phyloP scores from a whole-genome alignment of 92 coral and sea anemone genomes.

The Montipora capitata region DNA sequence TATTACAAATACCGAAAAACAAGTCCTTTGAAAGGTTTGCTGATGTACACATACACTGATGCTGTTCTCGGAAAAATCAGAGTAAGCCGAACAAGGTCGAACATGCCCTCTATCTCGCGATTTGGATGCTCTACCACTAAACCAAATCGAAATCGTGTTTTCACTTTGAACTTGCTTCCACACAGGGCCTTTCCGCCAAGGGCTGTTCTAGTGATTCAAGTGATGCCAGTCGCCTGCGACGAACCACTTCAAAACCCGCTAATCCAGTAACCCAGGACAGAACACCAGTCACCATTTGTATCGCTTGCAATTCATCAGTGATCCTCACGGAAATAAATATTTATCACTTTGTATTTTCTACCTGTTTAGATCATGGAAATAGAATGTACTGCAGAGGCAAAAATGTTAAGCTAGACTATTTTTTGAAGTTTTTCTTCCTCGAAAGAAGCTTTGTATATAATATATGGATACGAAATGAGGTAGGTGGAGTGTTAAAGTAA shows the following conservation, averaged over 20 bases:
- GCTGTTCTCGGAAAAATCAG: no score
- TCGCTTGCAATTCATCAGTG: constrained; percentile 23
- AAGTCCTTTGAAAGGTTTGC: no score
- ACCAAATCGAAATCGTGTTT: no score
- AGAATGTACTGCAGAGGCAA: constrained; percentile 31
- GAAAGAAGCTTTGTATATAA: background rate
- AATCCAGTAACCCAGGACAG: constrained; percentile 22
- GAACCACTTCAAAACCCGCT: constrained; percentile 47
- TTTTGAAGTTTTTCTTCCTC: background rate
- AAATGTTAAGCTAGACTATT: background rate
- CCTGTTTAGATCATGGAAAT: constrained; percentile 52
- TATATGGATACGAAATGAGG: constrained; percentile 56
- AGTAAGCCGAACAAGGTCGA: no score
- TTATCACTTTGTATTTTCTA: constrained; percentile 32
- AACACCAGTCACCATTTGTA: constrained; percentile 43
- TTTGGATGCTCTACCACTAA: no score
- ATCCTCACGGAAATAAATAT: constrained; percentile 55
- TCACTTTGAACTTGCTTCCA: no score
- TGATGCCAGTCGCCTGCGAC: constrained; percentile 8
- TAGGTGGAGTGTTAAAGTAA: background rate
- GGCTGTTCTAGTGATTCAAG: no score
- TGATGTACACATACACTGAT: no score
- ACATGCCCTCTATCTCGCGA: no score
- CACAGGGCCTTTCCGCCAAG: no score
- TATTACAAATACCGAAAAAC: no score